Base-by-base conservation (phyloP, 2,113 vertebrate genomes). In the Cisticola juncidis region DNA sequence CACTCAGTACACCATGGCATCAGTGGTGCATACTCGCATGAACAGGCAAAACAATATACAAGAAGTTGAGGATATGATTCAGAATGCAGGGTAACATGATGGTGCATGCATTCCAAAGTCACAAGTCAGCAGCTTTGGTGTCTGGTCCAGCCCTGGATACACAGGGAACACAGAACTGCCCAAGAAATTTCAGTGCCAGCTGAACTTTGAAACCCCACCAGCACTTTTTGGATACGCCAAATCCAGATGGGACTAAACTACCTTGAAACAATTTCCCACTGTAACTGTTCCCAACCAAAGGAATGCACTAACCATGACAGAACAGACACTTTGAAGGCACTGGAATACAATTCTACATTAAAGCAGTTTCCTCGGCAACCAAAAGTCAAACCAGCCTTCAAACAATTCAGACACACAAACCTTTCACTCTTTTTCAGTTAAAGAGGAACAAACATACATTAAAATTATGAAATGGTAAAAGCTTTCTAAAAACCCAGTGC, bases 331-430 rank as follows among this genome's bases (percentile, higher is more conserved):
- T 51, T n/a, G 71, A 92, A 69, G 65, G 82, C 71, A 58, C 11
- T 79, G 36, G 64, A 80, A 62, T 82, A 44, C 13, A 28, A 29
- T 51, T 92, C 29, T 60, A 40, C 53, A 23, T 69, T 57, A 48
- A 58, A 50, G 18, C 11, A 15, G 71, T 97, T 97, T 97, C 95
- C 93, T 90, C 4, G 16, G 96, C 72, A 96, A 98, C 86, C 24
- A 74, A 35, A 79, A 87, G 81, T 71, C 69, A 89, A 89, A 86
- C 35, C 12, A 80, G 42, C 61, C 61, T 87, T 72, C 54, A 80
- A 74, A 83, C 54, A 58, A 54, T 84, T 47, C 69, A 96, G 88
- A 79, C 38, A 82, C 83, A 87, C 84, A 86, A 89, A 78, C 11
- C 22, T 85, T 93, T 83, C 50, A 14, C 60, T 83, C 29, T 54